Evolutionary conservation across 1,140 invertebrate genomes (phyloP), one percentile per base, ranked within the genome.

Genomic region (Periplaneta americana): DNA sequence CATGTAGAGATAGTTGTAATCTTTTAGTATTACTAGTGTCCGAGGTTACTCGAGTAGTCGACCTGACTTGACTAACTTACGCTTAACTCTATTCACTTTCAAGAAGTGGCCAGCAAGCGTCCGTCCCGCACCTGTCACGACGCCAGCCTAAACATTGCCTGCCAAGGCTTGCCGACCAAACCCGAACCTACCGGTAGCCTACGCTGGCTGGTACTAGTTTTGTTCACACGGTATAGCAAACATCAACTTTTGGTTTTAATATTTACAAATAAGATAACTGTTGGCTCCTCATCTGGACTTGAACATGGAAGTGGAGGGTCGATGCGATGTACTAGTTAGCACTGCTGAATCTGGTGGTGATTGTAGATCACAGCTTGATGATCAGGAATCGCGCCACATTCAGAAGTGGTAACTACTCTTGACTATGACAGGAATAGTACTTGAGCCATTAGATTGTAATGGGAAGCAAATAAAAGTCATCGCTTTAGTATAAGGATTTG

Each of bases 51-150:
- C 48, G 22, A 66, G 48, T 66, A 66, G 48, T 66, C 48, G 48
- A 66, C 28, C 48, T 66, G 35, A 80, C 33, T 74, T 48, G 34
- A 80, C 82, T 83, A 81, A 83, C 82, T 78, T 79, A 81, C 82
- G 39, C 82, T 83, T 79, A 75, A 82, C 80, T 83, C 77, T 83
- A 83, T 83, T 83, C 82, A 83, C 82, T 83, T 83, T 83, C 82
- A 83, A 83, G 82, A 81, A 81, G 82, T 83, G 80, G 76, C 80
- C 76, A 83, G 80, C 77, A 75, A 79, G 80, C 36, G 32, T 78
- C 35, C 78, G 80, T 66, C 82, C 80, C 79, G 82, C 75, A 81
- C 80, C 80, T 74, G 82, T 83, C 82, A 81, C 48, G 80, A 83
- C 79, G 80, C 82, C 82, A 80, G 80, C 80, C 80, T 83, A 81